Conservation (phyloP, 2,888 invertebrate genomes). For the Geotrupes spiniger region DNA sequence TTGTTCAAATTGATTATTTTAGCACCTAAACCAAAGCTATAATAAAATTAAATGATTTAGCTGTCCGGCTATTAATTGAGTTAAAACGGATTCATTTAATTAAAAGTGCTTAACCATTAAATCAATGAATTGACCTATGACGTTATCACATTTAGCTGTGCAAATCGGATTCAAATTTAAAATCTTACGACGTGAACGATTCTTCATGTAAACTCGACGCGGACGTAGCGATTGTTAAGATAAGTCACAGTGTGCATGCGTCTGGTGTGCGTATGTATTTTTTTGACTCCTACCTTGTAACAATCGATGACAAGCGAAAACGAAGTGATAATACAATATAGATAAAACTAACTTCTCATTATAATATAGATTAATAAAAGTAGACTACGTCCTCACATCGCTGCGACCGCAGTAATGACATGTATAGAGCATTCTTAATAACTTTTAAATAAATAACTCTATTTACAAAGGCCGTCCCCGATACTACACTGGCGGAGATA, state of each 20-base stretch:
- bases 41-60: too few species aligned
- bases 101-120: too few species aligned
- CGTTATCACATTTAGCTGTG: too few species aligned
- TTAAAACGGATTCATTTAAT: too few species aligned
- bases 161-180: too few species aligned
- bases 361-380: constrained; percentile 26
- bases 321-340: constrained; percentile 24
- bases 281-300: constrained; percentile 9
- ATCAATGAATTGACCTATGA: too few species aligned
- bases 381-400: neutral
- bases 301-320: constrained; percentile 22
- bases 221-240: neutral
- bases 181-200: too few species aligned
- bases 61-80: too few species aligned
- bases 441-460: constrained; percentile 18
- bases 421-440: constrained; percentile 1
- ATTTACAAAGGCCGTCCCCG: constrained; percentile 9
- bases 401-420: constrained; percentile 1
- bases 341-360: constrained; percentile 26
- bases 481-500: constrained; percentile 6
- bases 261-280: too few species aligned
- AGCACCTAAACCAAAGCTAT: too few species aligned
- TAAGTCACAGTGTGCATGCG: neutral
- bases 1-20: too few species aligned
- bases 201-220: neutral